Evolutionary conservation across 2,888 invertebrate genomes (phyloP).

Genomic region (Gymnocheta viridis): DNA sequence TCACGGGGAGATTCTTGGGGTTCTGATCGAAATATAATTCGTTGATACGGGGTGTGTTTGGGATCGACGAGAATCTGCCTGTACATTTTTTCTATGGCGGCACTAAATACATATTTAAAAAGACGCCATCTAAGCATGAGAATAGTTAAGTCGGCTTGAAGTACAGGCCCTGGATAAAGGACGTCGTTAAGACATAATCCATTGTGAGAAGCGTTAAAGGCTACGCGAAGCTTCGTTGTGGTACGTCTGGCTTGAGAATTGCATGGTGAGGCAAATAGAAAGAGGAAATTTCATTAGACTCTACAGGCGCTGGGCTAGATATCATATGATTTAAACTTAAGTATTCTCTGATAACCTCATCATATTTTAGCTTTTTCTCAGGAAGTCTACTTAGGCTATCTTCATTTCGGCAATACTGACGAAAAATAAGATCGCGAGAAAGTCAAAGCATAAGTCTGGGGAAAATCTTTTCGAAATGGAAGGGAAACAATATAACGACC

Average conservation of each 20-base stretch:
- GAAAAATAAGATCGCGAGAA: neutral
- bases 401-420: constrained; percentile 2
- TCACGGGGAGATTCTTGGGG: neutral
- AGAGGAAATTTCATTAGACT: neutral
- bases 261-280: constrained; percentile 27
- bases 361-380: neutral
- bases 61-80: constrained; percentile 36
- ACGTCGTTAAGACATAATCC: constrained; percentile 41
- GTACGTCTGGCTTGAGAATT: constrained; percentile 44
- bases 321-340: neutral
- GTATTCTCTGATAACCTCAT: neutral
- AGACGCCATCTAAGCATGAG: constrained; percentile 25
- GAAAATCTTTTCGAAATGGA: neutral
- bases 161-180: constrained; percentile 7
- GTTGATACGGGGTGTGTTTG: constrained; percentile 17
- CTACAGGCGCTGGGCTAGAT: neutral
- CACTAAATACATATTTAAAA: constrained; percentile 17
- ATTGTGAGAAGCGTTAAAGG: constrained; percentile 53
- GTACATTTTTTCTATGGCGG: neutral
- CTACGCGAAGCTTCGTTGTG: constrained; percentile 19
- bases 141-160: no score
- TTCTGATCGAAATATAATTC: neutral
- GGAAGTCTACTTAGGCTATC: neutral
- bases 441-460: neutral
- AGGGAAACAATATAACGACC: neutral